phyloP scores from a whole-genome alignment of 2,797 vertebrate species.

The Anisognathus igniventris region DNA sequence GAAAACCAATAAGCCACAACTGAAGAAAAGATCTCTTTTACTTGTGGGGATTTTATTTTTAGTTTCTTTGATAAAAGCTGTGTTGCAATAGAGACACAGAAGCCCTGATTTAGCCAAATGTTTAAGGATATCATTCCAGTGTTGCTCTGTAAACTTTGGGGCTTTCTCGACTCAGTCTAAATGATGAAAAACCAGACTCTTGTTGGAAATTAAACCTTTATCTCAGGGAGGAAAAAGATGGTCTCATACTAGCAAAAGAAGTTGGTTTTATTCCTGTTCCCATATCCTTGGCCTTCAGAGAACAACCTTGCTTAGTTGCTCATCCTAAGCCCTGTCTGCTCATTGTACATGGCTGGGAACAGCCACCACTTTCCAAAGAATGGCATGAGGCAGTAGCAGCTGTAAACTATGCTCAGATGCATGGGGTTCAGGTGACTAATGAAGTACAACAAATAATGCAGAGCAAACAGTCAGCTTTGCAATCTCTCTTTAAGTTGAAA shows the following conservation, averaged over 20 bases:
- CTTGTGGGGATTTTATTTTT: background rate
- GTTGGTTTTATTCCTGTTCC: background rate
- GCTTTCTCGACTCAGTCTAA: background rate
- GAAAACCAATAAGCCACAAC: slow-evolving; percentile 20
- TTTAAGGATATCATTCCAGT: background rate
- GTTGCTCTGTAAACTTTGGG: background rate
- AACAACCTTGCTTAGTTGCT: background rate
- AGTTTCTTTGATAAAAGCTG: background rate
- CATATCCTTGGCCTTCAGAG: background rate
- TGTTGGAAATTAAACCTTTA: background rate
- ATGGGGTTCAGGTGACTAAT: background rate
- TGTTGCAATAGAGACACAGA: background rate
- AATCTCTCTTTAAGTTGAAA: background rate
- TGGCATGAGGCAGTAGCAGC: background rate
- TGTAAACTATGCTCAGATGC: background rate
- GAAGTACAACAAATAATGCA: background rate
- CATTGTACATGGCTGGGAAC: fast-evolving
- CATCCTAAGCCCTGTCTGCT: background rate
- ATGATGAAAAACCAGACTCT: background rate
- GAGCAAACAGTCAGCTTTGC: background rate
- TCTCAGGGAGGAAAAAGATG: background rate
- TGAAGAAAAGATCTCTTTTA: slow-evolving; percentile 2
- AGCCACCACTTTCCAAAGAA: background rate
- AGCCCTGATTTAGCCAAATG: background rate
- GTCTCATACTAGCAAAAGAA: background rate